These are phyloP conservation scores for Apotomis turbidana DNA, from an alignment of 2,888 invertebrate genomes.

Conservation along the genomic window DNA sequence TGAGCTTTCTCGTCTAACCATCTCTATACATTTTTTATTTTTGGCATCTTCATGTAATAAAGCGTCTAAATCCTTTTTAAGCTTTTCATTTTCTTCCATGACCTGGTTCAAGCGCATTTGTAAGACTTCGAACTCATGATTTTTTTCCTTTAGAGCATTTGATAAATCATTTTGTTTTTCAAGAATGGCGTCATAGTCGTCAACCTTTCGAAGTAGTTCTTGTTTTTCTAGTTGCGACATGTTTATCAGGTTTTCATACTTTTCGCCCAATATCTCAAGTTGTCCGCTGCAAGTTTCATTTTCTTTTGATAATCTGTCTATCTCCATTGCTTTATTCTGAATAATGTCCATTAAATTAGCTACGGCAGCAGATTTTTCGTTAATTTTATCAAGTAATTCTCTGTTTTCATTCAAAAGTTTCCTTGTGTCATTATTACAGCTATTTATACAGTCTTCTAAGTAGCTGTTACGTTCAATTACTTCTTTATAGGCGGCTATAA, in stretches of 20 bases:
- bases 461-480: slow-evolving; percentile 59
- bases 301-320: slow-evolving; percentile 57
- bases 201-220: slow-evolving; percentile 62
- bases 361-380: slow-evolving; percentile 60
- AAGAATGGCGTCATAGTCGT: slow-evolving; percentile 54
- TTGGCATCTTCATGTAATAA: slow-evolving; percentile 59
- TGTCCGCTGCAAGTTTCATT: slow-evolving; percentile 55
- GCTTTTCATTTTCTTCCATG: slow-evolving; percentile 54
- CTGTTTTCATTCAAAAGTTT: slow-evolving; percentile 58
- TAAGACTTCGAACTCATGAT: slow-evolving; percentile 51
- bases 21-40: slow-evolving; percentile 56
- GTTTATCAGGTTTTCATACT: slow-evolving; percentile 54
- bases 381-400: slow-evolving; percentile 53
- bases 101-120: slow-evolving; percentile 49
- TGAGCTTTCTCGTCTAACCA: slow-evolving; percentile 60
- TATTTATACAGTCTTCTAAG: slow-evolving; percentile 63
- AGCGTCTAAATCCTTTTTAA: slow-evolving; percentile 41
- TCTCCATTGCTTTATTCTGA: slow-evolving; percentile 63
- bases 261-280: slow-evolving; percentile 56
- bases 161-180: slow-evolving; percentile 52
- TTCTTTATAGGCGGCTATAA: slow-evolving; percentile 65
- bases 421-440: slow-evolving; percentile 55
- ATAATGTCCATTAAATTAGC: slow-evolving; percentile 61
- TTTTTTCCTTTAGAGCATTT: slow-evolving; percentile 50
- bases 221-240: slow-evolving; percentile 65